A percentile compares a stretch with the other conserved stretches of the same genome.
These are phyloP conservation scores for Notospermus geniculatus DNA, from an alignment of 1,140 invertebrate genomes.

Conservation along the genomic window DNA sequence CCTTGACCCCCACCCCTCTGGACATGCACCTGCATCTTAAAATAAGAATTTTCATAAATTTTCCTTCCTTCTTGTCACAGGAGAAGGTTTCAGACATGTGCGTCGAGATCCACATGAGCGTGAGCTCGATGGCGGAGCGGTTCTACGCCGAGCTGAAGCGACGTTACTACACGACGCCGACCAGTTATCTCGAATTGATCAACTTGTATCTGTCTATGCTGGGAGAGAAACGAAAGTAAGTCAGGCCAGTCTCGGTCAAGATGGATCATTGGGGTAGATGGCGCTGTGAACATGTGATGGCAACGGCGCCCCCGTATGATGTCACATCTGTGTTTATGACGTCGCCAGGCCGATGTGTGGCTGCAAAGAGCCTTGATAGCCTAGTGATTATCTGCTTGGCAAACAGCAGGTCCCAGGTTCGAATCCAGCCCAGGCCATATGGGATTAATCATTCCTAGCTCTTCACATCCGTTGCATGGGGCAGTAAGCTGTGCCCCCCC, in stretches of 20 bases:
- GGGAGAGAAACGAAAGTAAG: slow-evolving; percentile 53
- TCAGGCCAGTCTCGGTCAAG: slow-evolving; percentile 8
- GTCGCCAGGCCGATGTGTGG: background rate
- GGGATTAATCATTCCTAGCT: no score
- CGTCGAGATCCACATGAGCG: slow-evolving; percentile 66
- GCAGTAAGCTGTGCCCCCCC: background rate
- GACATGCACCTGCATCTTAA: no score
- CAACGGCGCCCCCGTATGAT: no score
- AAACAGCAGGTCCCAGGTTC: no score
- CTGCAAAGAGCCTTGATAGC: no score
- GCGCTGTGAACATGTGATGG: no score
- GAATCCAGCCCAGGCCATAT: no score
- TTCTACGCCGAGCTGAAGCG: slow-evolving; percentile 80
- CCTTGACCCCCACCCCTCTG: no score
- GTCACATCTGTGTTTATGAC: background rate
- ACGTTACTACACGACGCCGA: slow-evolving; percentile 85
- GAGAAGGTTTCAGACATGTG: slow-evolving; percentile 62
- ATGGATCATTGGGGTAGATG: no score
- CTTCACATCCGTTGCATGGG: no score
- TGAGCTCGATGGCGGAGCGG: slow-evolving; percentile 70
- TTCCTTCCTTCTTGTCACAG: slow-evolving; percentile 19
- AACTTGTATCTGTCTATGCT: slow-evolving; percentile 80
- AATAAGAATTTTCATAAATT: no score
- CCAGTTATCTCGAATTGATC: slow-evolving; percentile 83
- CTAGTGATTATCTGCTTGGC: no score